phyloP scores from a whole-genome alignment of 2,797 vertebrate genomes.

The Apogon hyalosoma region DNA sequence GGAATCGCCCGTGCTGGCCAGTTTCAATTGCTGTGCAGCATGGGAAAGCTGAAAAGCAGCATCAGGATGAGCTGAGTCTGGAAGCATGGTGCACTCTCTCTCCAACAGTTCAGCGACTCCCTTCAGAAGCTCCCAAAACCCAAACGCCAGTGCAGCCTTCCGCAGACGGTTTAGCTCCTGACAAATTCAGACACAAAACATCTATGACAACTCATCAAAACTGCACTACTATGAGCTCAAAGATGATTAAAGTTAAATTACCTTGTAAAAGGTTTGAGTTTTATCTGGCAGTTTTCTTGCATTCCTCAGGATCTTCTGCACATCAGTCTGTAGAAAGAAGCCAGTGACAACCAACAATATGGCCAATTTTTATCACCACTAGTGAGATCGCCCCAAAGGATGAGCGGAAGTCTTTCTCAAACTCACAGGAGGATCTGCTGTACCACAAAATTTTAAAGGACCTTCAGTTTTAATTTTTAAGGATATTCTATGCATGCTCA shows the following conservation, averaged over 20 bases:
- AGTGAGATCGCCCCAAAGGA: too few relatives aligned
- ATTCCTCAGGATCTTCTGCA: constrained; percentile 98
- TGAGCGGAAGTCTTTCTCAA: too few relatives aligned
- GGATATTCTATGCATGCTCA: too few relatives aligned
- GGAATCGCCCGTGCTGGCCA: constrained; percentile 91
- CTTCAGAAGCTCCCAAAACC: constrained; percentile 96
- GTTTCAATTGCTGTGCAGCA: constrained; percentile 94
- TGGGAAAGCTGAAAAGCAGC: constrained; percentile 97
- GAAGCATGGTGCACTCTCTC: constrained; percentile 94
- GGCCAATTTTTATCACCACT: too few relatives aligned
- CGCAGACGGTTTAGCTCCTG: constrained; percentile 97
- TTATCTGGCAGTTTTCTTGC: constrained; percentile 98
- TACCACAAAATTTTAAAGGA: too few relatives aligned
- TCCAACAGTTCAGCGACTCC: constrained; percentile 96
- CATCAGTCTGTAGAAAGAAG: constrained; percentile 89
- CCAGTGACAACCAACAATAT: neutral
- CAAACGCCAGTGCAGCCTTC: constrained; percentile 96
- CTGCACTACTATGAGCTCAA: too few relatives aligned
- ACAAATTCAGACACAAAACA: constrained; percentile 16
- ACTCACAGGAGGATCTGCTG: too few relatives aligned
- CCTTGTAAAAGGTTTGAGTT: constrained; percentile 99
- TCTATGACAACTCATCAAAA: neutral
- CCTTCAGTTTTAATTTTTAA: too few relatives aligned
- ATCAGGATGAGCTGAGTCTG: constrained; percentile 95
- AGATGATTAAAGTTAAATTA: constrained; percentile 62